A percentile compares a stretch with the other conserved stretches of the same genome.
These are phyloP conservation scores for Hippolais icterina DNA, from an alignment of 2,113 vertebrate species.

Conservation along the genomic window DNA sequence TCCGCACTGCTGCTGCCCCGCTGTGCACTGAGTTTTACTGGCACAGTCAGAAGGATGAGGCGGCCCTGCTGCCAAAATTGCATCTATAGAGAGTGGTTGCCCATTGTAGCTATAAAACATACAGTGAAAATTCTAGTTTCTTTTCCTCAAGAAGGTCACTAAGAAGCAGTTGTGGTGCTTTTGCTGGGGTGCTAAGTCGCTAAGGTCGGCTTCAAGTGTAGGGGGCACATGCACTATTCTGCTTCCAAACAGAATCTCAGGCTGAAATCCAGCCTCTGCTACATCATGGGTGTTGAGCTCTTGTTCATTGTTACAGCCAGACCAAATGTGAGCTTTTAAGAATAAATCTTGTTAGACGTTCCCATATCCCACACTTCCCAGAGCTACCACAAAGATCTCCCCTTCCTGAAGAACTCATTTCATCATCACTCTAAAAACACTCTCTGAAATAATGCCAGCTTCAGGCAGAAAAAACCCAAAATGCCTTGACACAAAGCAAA, in stretches of 20 bases:
- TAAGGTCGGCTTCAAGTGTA: background rate
- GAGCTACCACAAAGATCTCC: conserved; percentile 8
- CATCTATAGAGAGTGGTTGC: background rate
- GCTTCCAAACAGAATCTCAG: background rate
- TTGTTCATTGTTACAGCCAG: background rate
- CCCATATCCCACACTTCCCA: background rate
- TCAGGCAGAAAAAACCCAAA: background rate
- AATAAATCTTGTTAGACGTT: background rate
- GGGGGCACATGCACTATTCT: background rate
- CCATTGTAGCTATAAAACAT: background rate
- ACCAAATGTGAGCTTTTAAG: background rate
- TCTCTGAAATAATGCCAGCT: background rate
- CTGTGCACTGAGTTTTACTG: background rate
- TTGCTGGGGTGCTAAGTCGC: background rate
- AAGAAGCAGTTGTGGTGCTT: background rate
- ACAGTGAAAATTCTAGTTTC: background rate
- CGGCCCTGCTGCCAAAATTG: background rate
- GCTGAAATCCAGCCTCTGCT: background rate
- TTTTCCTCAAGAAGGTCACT: background rate
- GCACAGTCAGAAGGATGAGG: background rate
- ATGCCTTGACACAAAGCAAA: background rate
- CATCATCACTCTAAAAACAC: background rate
- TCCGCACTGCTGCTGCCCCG: background rate
- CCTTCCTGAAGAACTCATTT: background rate
- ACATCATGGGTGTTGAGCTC: fast-evolving